Evolutionary conservation across 2,888 invertebrate genomes (phyloP), one percentile per base, ranked within the genome.

Genomic region (Acleris cristana): DNA sequence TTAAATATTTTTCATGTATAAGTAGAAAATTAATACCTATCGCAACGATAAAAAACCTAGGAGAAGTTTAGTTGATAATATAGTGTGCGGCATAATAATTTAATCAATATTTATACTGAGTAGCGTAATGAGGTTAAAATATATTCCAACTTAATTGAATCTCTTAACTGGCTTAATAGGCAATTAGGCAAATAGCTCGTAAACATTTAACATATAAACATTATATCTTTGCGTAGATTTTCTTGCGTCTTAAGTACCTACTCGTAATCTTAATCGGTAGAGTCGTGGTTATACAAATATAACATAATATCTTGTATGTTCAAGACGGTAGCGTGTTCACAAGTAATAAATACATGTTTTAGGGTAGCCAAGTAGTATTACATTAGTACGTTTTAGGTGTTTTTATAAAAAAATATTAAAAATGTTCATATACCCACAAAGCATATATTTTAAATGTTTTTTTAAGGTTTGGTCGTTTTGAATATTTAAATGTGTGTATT

Each of bases 381-480:
- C 69, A 67, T 75, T 57, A 66, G 12, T 74, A 69, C 70, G 66
- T 70, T 64, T 44, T 87, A 85, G 81, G 77, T 89, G 87, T 90
- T 89, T 91, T 89, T 89, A 86, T 89, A 90, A 74, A 83, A 86
- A 89, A 84, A 73, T 73, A 61, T 70, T 69, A 71, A 72, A 71
- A 83, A 87, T 86, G 92, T 90, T 92, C 88, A 87, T 92, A 88
- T 88, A 89, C 89, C 90, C 90, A 90, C 87, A 83, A 70, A 78
- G 70, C 70, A 66, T 72, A 72, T 54, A 70, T 76, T 74, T 74
- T 59, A 70, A 72, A 59, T 64, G 52, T 73, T 68, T 74, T 73
- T 74, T 71, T 58, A 63, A 60, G 68, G 44, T 69, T 58, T 53
- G 64, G 48, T 58, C 16, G 59, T 68, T 67, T 62, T 69, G 49